A percentile compares a stretch with the other conserved stretches of the same genome.
Evolutionary conservation across 2,888 invertebrate species (phyloP).

Genomic region (Harpalus rubripes): DNA sequence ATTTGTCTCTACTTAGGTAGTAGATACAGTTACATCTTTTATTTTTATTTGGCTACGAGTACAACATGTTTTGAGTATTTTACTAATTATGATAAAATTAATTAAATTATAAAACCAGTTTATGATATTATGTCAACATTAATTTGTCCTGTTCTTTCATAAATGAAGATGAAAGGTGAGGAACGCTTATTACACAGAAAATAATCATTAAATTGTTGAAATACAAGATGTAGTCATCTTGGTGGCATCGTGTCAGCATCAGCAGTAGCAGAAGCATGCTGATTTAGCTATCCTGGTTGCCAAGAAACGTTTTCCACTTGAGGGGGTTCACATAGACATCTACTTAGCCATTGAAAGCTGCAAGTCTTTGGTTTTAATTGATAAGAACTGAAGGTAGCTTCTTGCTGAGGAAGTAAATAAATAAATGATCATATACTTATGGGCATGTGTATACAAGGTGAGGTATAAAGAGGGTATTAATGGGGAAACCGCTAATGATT

Average conservation of each 20-base stretch:
- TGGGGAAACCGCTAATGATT: constrained; percentile 73
- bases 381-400: constrained; percentile 23
- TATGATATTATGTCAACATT: neutral
- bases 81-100: neutral
- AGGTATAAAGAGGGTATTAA: constrained; percentile 62
- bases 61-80: neutral
- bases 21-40: too few relatives aligned
- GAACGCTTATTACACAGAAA: constrained; percentile 47
- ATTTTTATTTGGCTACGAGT: too few relatives aligned
- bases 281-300: constrained; percentile 43
- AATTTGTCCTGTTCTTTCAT: neutral
- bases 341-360: constrained; percentile 30
- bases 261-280: constrained; percentile 18
- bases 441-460: constrained; percentile 45
- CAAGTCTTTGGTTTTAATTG: constrained; percentile 27
- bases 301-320: constrained; percentile 26
- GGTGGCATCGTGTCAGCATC: neutral
- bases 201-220: constrained; percentile 49
- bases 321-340: constrained; percentile 17
- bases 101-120: neutral
- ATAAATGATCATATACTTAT: constrained; percentile 30
- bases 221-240: constrained; percentile 19
- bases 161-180: constrained; percentile 7
- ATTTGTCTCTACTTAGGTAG: too few relatives aligned
- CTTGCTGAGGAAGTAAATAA: constrained; percentile 28